Evolutionary conservation across 2,797 vertebrate species (phyloP), one percentile per base, ranked within the genome.

Genomic region (Sylvilagus floridanus): DNA sequence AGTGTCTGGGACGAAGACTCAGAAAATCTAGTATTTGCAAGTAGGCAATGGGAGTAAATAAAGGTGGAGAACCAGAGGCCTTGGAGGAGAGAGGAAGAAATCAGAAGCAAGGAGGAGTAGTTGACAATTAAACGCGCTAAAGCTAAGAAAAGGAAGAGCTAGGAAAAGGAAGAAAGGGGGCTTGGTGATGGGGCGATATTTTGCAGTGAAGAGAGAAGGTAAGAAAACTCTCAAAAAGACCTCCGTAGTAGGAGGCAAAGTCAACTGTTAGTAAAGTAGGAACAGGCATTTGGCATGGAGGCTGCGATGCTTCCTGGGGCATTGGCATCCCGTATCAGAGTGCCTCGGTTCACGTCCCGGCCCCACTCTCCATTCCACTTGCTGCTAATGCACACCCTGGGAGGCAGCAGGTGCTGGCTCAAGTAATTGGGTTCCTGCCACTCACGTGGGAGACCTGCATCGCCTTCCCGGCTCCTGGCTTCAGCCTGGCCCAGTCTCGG

Each of bases 11-110:
- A 50, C 63, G 68, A 78, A 89, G 50, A 57, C 5, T 17, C 72
- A 62, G n/a, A 71, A 91, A 84, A 47, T 60, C 73, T 92, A 30
- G 28, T 37, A 50, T 73, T 82, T 75, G n/a, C 84, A 93, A 73
- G 60, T 21, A 76, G 50, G n/a, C 16, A 0, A 0, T 32, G 2
- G 68, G 47, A 3, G 68, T 17, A 72, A 84, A 62, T 54, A 68
- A 84, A 85, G 52, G 1, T 22, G n/a, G 30, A 82, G 71, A 81
- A 57, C 21, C 19, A n/a, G 2, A 75, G n/a, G 35, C 10, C 4
- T 35, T 35, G 4, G 87, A 63, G 84, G 21, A 88, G 57, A 62
- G 5, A 35, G 47, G 81, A 30, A 66, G n/a, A 82, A 57, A 79
- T 76, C 13, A 66, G 68, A 90, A 72, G 26, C 30, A 50, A 30